Evolutionary conservation across 2,888 invertebrate species (phyloP).

Genomic region (Limenitis camilla): DNA sequence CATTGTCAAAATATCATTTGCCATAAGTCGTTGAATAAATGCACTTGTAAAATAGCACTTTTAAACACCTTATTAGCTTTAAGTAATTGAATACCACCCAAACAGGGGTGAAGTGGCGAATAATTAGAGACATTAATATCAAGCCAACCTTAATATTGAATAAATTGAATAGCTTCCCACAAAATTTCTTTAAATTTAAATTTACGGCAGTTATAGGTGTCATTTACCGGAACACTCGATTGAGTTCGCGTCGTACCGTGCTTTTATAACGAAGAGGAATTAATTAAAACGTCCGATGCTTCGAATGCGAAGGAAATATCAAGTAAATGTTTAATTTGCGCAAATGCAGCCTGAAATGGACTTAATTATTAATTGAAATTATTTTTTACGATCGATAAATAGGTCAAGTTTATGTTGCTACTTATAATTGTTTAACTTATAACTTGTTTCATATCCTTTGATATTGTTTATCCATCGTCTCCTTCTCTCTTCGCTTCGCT

Average conservation of each 20-base stretch:
- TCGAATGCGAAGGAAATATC: constrained; percentile 22
- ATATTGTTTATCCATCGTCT: no score
- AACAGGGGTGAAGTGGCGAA: no score
- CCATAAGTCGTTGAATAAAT: no score
- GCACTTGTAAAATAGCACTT: no score
- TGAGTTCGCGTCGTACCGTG: constrained; percentile 23
- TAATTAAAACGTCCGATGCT: constrained; percentile 19
- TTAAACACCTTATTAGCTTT: no score
- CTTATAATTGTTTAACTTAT: no score
- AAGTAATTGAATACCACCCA: no score
- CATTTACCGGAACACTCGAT: constrained; percentile 27
- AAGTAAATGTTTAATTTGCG: constrained; percentile 23
- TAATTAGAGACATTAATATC: neutral
- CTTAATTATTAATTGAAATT: neutral
- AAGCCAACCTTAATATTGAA: neutral
- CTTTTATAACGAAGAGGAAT: constrained; percentile 22
- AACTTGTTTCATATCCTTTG: no score
- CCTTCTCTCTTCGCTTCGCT: no score
- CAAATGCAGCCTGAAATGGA: constrained; percentile 11
- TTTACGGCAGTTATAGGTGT: constrained; percentile 25
- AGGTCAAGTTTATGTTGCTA: no score
- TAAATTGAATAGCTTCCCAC: neutral
- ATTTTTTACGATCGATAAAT: no score
- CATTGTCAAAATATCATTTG: no score
- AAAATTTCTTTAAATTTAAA: constrained; percentile 13